Evolutionary conservation across 2,797 vertebrate genomes (phyloP), one percentile per base, ranked within the genome.

Genomic region (Phoxinus dragarum): DNA sequence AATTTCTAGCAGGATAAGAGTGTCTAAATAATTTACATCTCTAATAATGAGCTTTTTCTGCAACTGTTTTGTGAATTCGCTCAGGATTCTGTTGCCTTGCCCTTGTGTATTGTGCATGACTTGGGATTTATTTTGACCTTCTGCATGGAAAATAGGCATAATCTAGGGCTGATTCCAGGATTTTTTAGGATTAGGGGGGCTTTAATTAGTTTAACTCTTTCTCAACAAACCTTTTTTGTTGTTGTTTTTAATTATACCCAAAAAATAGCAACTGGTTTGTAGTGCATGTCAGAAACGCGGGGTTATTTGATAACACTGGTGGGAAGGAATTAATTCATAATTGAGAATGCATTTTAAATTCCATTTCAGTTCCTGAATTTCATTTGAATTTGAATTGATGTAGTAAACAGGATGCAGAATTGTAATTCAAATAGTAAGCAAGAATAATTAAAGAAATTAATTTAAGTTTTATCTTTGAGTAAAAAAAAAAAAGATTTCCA

Each of bases 101-200:
- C 11, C 27, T 56, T n/a, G 40, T 56, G 64, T 84, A 44, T 40
- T 81, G 21, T 52, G 47, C 23, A 81, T 81, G 36, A 36, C 14
- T 72, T n/a, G 8, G 67, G 80, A 81, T 71, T 81, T 71, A 81
- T 81, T 81, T 59, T 81, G 66, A 81, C 80, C 80, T 71, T 81
- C 27, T 42, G 67, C 66, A 16, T 69, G 66, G 66, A 81, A 71
- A 81, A 56, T 56, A 81, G 31, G 47, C 21, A 23, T 69, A 69
- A 69, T 68, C 34, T 17, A 36, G 8, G 9, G 49, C 11, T 64
- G 54, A 78, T 54, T 68, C 44, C 31, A 9, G 64, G 44, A 49
- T 81, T 81, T 27, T 69, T 38, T 36, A 52, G 79, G 59, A 3
- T 47, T 64, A 27, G 16, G 4, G 23, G 36, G 47, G 42, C 56